Evolutionary conservation across 2,888 invertebrate species (phyloP).

Genomic region (Mongoloraphidia duomilia): DNA sequence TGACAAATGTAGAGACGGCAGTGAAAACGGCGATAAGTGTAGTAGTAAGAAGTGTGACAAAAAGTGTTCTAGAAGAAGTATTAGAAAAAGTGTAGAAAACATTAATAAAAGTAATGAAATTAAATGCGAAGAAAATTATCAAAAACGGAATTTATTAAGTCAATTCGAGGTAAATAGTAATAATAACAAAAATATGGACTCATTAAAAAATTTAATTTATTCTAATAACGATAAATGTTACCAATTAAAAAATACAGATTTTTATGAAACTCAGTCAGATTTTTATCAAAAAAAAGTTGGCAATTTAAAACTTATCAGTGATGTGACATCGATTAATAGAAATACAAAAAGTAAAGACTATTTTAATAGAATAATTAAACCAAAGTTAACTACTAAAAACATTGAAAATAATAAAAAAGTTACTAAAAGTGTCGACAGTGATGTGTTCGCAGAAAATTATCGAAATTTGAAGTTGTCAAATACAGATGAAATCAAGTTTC

Average conservation of each 20-base stretch:
- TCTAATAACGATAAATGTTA: neutral
- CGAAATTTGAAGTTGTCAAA: too few species aligned
- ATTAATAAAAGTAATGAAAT: neutral
- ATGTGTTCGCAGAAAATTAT: too few species aligned
- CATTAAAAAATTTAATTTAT: neutral
- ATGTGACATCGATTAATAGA: neutral
- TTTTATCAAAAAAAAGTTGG: neutral
- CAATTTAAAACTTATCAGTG: neutral
- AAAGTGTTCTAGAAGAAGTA: slow-evolving; percentile 16
- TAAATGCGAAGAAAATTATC: neutral
- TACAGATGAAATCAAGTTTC: slow-evolving; percentile 7
- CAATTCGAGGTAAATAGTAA: neutral
- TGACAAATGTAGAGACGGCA: slow-evolving; percentile 4
- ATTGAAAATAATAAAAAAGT: too few species aligned
- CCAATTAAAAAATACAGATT: neutral
- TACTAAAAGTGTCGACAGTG: too few species aligned
- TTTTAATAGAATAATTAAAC: neutral
- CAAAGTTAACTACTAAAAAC: neutral
- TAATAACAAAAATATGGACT: slow-evolving; percentile 1
- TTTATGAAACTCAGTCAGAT: neutral
- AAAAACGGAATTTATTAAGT: neutral
- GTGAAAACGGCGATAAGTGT: slow-evolving; percentile 7
- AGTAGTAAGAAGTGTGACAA: slow-evolving; percentile 2
- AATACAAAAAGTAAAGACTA: neutral
- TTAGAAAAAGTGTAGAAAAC: slow-evolving; percentile 17